Evolutionary conservation across 2,888 invertebrate species (phyloP).

Genomic region (Melanchra persicariae): DNA sequence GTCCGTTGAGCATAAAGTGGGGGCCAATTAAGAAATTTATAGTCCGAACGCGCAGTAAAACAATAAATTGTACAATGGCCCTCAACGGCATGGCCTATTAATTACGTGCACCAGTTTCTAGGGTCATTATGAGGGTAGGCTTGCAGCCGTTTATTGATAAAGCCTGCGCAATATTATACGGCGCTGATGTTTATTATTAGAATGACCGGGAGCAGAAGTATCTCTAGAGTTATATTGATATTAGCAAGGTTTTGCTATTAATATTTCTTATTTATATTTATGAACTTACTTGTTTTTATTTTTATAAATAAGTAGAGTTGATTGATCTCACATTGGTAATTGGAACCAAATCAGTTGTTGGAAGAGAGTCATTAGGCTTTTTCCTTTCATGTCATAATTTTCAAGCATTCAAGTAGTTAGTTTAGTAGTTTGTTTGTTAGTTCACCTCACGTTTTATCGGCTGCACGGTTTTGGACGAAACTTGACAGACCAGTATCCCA

Average conservation of each 20-base stretch:
- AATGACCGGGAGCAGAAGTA: constrained; percentile 17
- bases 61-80: constrained; percentile 88
- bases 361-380: not conserved
- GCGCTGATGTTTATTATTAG: constrained; percentile 43
- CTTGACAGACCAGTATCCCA: too few relatives aligned
- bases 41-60: constrained; percentile 87
- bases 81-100: constrained; percentile 85
- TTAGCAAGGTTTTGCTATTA: constrained; percentile 7
- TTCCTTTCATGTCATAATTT: not conserved
- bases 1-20: constrained; percentile 84
- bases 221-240: constrained; percentile 13
- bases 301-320: not conserved
- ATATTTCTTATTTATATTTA: constrained; percentile 6
- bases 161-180: constrained; percentile 44
- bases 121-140: constrained; percentile 69
- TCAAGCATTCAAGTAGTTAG: not conserved
- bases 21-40: constrained; percentile 89
- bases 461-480: too few relatives aligned
- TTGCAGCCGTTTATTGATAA: constrained; percentile 65
- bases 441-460: too few relatives aligned
- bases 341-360: not conserved
- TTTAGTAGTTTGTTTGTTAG: too few relatives aligned
- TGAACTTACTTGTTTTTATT: not conserved
- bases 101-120: constrained; percentile 82
- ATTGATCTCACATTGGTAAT: not conserved